Percentiles rank a stretch among this genome's conserved stretches.
Evolutionary conservation across 1,140 invertebrate genomes (phyloP).

Genomic region (Drosophila micromelanica): DNA sequence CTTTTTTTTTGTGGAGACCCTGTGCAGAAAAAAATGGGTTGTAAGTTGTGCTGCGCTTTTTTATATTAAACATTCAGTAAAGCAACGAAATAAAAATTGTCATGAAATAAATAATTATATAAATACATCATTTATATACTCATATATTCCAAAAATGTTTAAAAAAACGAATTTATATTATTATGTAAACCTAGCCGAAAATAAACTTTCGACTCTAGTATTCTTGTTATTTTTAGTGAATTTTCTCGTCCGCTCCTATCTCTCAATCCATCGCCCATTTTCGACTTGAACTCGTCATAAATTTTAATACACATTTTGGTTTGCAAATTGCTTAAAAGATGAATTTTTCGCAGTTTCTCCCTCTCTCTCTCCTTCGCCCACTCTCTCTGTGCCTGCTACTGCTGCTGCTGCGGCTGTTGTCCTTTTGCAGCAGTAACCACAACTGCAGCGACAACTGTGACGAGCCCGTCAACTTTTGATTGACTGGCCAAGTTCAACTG

Average conservation of each 20-base stretch:
- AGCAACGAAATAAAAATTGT: too few species aligned
- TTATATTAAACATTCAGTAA: too few species aligned
- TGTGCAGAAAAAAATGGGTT: background rate
- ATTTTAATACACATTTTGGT: slow-evolving; percentile 83
- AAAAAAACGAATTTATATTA: background rate
- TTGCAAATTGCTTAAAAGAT: slow-evolving; percentile 80
- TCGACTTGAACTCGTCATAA: slow-evolving; percentile 75
- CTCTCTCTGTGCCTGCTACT: background rate
- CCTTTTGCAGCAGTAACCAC: slow-evolving; percentile 44
- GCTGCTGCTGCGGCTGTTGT: slow-evolving; percentile 35
- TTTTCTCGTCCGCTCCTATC: slow-evolving; percentile 43
- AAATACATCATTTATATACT: background rate
- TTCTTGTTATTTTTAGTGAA: slow-evolving; percentile 8
- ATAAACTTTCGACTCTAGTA: background rate
- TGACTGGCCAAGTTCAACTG: slow-evolving; percentile 78
- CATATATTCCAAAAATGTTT: too few species aligned
- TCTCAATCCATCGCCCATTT: slow-evolving; percentile 52
- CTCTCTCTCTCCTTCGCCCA: background rate
- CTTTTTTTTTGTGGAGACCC: slow-evolving; percentile 13
- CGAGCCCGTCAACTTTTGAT: slow-evolving; percentile 79
- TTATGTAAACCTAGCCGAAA: background rate
- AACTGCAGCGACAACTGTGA: slow-evolving; percentile 73
- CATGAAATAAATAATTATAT: background rate
- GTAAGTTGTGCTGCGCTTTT: too few species aligned
- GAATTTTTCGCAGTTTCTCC: slow-evolving; percentile 63